Conservation (phyloP, 2,113 vertebrate species). For the Sylvietta virens region DNA sequence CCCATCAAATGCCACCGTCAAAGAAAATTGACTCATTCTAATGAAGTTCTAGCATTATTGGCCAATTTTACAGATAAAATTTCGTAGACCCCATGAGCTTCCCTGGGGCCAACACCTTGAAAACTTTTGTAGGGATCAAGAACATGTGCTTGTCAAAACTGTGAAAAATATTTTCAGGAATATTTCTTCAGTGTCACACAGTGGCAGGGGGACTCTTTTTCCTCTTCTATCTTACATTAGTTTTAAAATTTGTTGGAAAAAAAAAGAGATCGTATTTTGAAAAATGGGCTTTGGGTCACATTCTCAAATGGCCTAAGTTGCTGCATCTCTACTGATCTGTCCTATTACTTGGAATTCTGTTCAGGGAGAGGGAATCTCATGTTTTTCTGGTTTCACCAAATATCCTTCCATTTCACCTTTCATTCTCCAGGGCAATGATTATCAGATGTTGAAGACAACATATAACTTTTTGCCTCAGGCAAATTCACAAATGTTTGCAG, state of each 20-base stretch:
- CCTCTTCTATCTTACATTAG: neutral
- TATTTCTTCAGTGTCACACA: neutral
- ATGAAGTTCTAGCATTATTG: neutral
- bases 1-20: neutral
- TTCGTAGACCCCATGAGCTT: neutral
- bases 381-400: neutral
- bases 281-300: neutral
- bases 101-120: neutral
- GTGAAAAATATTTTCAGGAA: neutral
- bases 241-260: neutral
- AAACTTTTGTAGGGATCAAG: neutral
- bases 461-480: conserved; percentile 38
- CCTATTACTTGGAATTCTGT: neutral
- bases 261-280: neutral
- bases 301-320: neutral
- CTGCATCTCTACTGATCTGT: neutral
- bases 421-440: conserved; percentile 27
- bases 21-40: neutral
- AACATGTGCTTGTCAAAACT: neutral
- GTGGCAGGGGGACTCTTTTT: neutral
- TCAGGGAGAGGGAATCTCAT: neutral
- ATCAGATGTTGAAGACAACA: conserved; percentile 46
- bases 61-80: neutral
- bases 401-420: conserved; percentile 31
- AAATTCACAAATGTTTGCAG: conserved; percentile 44